Evolutionary conservation across 2,113 vertebrate genomes (phyloP).

Genomic region (Perccottus glenii): DNA sequence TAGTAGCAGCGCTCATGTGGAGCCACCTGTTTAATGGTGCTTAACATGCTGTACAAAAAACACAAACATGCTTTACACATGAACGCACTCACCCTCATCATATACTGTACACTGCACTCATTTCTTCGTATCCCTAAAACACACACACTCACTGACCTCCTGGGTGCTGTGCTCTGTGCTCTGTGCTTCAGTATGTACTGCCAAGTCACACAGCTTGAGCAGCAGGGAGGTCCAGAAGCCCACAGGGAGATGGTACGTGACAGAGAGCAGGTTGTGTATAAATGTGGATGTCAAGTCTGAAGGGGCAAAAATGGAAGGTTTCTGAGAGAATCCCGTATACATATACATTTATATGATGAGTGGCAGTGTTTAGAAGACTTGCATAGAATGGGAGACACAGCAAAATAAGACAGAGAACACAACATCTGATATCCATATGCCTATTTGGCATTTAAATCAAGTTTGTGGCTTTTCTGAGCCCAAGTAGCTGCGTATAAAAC

Average conservation of each 20-base stretch:
- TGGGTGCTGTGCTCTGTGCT: conserved; percentile 49
- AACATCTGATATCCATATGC: conserved; percentile 67
- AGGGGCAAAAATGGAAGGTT: conserved; percentile 20
- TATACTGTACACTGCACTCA: conserved; percentile 17
- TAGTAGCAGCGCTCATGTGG: conserved; percentile 44
- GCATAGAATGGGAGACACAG: background rate
- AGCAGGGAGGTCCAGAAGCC: conserved; percentile 74
- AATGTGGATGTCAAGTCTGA: conserved; percentile 29
- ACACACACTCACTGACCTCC: conserved; percentile 49
- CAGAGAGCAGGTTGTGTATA: conserved; percentile 62
- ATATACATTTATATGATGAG: conserved; percentile 15
- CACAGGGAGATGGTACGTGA: conserved; percentile 77
- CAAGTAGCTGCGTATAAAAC: conserved; percentile 42
- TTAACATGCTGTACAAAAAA: conserved; percentile 42
- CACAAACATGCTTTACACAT: conserved; percentile 34
- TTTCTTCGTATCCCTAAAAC: conserved; percentile 16
- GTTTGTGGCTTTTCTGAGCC: conserved; percentile 44
- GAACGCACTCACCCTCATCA: conserved; percentile 14
- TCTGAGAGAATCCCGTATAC: conserved; percentile 19
- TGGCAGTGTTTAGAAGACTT: conserved; percentile 32
- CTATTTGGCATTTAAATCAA: conserved; percentile 55
- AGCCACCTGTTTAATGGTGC: conserved; percentile 73
- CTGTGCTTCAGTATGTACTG: conserved; percentile 57
- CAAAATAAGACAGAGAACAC: background rate
- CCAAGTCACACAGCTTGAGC: conserved; percentile 78